Evolutionary conservation across 2,113 vertebrate genomes (phyloP).

Genomic region (Trogon surrucura): DNA sequence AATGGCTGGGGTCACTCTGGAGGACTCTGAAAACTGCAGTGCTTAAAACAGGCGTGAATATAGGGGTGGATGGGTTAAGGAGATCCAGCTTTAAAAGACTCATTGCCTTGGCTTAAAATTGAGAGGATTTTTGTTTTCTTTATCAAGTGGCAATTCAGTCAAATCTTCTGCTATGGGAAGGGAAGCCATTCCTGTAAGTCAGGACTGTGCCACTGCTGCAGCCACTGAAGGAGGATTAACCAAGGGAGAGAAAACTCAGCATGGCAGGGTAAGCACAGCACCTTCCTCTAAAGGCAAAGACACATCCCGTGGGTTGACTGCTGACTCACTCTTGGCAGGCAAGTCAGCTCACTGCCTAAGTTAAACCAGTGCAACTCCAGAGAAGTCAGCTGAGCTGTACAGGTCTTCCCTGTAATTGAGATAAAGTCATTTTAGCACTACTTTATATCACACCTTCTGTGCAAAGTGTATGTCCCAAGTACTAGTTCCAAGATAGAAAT

Average conservation of each 20-base stretch:
- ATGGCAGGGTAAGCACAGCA: slow-evolving; percentile 67
- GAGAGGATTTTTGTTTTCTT: slow-evolving; percentile 2
- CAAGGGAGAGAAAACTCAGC: background rate
- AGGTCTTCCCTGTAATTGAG: background rate
- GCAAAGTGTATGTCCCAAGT: background rate
- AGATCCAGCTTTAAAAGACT: background rate
- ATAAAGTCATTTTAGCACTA: background rate
- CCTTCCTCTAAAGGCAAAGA: background rate
- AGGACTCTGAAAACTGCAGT: background rate
- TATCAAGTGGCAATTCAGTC: background rate
- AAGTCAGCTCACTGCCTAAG: background rate
- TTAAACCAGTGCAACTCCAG: background rate
- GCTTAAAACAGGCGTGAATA: background rate
- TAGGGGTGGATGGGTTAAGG: background rate
- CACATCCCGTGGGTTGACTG: background rate
- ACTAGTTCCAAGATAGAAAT: background rate
- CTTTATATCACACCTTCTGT: background rate
- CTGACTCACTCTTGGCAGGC: background rate
- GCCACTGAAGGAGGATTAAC: background rate
- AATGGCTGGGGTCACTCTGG: background rate
- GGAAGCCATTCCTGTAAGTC: background rate
- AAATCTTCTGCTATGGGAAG: background rate
- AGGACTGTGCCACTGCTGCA: background rate
- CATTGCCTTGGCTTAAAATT: background rate
- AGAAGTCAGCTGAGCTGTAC: background rate